Evolutionary conservation across 2,888 invertebrate species (phyloP).

Genomic region (Epinotia brunnichana): DNA sequence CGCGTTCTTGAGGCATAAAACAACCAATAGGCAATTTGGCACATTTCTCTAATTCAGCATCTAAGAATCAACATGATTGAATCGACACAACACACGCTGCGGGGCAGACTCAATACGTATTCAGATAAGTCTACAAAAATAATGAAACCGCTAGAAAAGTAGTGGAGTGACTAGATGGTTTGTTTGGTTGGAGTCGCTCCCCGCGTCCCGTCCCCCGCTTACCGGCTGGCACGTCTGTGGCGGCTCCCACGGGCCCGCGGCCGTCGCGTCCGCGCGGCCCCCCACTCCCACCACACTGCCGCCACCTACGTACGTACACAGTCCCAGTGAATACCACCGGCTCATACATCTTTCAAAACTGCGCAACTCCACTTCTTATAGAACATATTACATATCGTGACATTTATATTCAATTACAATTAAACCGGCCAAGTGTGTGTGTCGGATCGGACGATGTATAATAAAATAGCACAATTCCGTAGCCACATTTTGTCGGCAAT

Average conservation of each 20-base stretch:
- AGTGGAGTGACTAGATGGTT: conserved; percentile 70
- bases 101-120: conserved; percentile 80
- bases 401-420: neutral
- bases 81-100: conserved; percentile 80
- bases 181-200: conserved; percentile 63
- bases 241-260: conserved; percentile 76
- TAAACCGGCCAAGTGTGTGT: conserved; percentile 21
- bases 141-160: conserved; percentile 76
- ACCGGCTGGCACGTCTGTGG: conserved; percentile 77
- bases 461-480: neutral
- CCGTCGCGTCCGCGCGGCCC: conserved; percentile 69
- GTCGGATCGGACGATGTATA: conserved; percentile 9
- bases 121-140: conserved; percentile 77
- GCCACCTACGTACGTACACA: conserved; percentile 82
- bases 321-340: conserved; percentile 52
- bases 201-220: conserved; percentile 71
- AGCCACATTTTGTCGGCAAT: neutral
- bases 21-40: conserved; percentile 56
- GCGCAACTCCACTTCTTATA: conserved; percentile 24
- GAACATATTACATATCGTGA: neutral
- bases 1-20: conserved; percentile 2
- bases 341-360: conserved; percentile 39
- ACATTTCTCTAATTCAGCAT: conserved; percentile 76
- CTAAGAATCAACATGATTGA: conserved; percentile 76
- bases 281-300: conserved; percentile 75